phyloP scores from a whole-genome alignment of 2,113 vertebrate genomes.

The Nibea coibor region DNA sequence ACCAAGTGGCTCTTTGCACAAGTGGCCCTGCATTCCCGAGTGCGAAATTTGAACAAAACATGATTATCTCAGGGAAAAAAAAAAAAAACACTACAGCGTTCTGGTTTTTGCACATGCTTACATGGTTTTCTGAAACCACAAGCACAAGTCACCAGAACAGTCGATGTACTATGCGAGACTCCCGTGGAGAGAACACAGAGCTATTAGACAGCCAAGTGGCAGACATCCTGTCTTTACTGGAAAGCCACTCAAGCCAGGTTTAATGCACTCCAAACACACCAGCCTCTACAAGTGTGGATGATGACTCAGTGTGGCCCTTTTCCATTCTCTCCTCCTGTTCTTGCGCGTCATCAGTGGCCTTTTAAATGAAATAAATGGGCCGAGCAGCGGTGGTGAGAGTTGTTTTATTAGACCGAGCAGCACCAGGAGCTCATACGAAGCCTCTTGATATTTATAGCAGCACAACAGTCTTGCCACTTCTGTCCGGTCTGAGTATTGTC shows the following conservation, averaged over 20 bases:
- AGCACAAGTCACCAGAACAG: conserved; percentile 24
- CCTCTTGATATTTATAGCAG: conserved; percentile 70
- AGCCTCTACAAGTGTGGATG: conserved; percentile 37
- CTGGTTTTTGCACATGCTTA: conserved; percentile 14
- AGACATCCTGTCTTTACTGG: conserved; percentile 65
- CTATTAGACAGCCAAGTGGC: conserved; percentile 46
- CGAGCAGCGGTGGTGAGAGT: conserved; percentile 29
- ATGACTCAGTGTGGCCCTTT: conserved; percentile 69
- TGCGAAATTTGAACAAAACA: conserved; percentile 23
- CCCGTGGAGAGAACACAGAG: conserved; percentile 34
- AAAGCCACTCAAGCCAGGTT: conserved; percentile 65
- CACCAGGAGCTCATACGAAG: conserved; percentile 47
- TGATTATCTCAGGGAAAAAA: background rate
- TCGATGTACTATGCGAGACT: conserved; percentile 14
- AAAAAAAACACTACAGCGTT: background rate
- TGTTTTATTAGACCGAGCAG: conserved; percentile 73
- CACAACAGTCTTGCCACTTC: conserved; percentile 39
- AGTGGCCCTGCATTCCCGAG: conserved; percentile 35
- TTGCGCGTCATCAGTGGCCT: conserved; percentile 65
- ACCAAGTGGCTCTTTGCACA: conserved; percentile 42
- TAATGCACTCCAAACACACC: conserved; percentile 65
- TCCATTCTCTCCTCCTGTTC: conserved; percentile 38
- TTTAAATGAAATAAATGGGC: conserved; percentile 69
- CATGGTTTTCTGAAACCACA: conserved; percentile 41
- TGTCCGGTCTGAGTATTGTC: conserved; percentile 50